Conservation (phyloP, 2,888 invertebrate genomes). For the Eupithecia exiguata region DNA sequence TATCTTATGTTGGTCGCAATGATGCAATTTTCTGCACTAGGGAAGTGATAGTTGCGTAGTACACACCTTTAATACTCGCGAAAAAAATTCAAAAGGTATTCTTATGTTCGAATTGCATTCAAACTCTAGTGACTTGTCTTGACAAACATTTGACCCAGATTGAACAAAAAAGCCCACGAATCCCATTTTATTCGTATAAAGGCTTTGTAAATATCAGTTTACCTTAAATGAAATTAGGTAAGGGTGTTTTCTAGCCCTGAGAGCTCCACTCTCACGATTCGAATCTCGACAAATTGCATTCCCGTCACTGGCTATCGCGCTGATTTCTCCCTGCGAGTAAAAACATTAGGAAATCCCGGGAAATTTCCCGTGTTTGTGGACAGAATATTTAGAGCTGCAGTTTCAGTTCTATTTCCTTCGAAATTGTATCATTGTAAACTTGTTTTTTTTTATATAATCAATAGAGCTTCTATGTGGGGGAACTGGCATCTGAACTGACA, state of each 20-base stretch:
- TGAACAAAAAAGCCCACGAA: neutral
- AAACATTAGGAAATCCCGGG: slow-evolving; percentile 39
- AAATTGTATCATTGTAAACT: neutral
- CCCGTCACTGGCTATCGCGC: slow-evolving; percentile 53
- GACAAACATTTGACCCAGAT: neutral
- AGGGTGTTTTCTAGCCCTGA: slow-evolving; percentile 9
- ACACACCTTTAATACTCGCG: no score
- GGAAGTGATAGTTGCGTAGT: no score
- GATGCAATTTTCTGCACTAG: no score
- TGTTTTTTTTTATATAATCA: neutral
- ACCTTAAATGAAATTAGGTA: slow-evolving; percentile 16
- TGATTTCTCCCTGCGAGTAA: slow-evolving; percentile 39
- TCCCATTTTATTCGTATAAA: slow-evolving; percentile 17
- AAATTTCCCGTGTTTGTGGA: slow-evolving; percentile 21
- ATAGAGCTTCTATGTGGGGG: no score
- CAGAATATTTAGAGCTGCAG: slow-evolving; percentile 17
- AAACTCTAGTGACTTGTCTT: neutral
- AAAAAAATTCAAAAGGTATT: neutral
- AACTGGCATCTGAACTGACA: no score
- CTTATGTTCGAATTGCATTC: neutral
- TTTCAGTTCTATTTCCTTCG: neutral
- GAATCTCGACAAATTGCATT: slow-evolving; percentile 57
- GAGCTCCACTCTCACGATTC: slow-evolving; percentile 34
- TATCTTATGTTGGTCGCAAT: no score
- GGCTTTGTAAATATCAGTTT: slow-evolving; percentile 18